These are phyloP conservation scores for Urocitellus parryii DNA, from an alignment of 2,113 vertebrate species.

Conservation along the genomic window DNA sequence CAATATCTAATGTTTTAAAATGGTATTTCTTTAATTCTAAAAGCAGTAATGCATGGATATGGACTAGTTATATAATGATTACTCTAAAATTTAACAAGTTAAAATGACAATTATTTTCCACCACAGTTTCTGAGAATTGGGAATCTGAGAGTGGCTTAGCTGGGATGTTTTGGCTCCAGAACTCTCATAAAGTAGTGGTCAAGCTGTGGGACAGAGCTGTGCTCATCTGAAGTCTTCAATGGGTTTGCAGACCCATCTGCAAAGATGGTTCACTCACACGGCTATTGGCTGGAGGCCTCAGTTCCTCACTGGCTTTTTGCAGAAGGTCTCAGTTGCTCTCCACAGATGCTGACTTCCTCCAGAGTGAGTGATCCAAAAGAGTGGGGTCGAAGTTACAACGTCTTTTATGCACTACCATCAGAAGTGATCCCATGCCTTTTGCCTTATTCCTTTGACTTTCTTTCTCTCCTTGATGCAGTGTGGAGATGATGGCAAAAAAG, in stretches of 20 bases:
- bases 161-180: background rate
- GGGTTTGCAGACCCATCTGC: background rate
- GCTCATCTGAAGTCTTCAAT: background rate
- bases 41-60: background rate
- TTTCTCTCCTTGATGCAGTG: background rate
- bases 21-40: conserved; percentile 11
- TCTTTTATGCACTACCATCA: background rate
- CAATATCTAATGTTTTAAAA: background rate
- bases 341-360: background rate
- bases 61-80: background rate
- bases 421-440: background rate
- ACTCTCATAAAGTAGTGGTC: background rate
- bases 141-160: background rate
- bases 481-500: background rate
- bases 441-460: background rate
- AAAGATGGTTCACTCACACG: background rate
- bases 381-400: background rate
- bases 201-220: too few relatives aligned
- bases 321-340: background rate
- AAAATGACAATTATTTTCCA: background rate
- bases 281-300: background rate
- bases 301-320: background rate
- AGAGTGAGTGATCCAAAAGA: background rate
- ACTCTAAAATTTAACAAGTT: conserved; percentile 5
- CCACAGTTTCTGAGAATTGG: background rate